A percentile compares a stretch with the other conserved stretches of the same genome.
phyloP scores from a whole-genome alignment of 2,797 vertebrate genomes.

The Echiichthys vipera region DNA sequence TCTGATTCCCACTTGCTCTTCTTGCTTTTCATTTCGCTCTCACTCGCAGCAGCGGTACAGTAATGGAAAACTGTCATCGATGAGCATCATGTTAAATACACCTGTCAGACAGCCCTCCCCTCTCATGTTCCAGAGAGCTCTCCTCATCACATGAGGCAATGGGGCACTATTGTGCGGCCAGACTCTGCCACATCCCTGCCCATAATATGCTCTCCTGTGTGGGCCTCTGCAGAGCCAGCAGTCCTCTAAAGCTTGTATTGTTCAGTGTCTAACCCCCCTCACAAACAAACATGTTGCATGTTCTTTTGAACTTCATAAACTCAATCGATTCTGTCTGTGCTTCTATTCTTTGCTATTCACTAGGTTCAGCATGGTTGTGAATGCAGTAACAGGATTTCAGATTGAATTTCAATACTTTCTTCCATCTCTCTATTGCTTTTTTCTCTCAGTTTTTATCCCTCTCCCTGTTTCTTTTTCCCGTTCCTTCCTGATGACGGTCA shows the following conservation, averaged over 20 bases:
- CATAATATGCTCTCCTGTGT: slow-evolving; percentile 60
- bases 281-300: slow-evolving; percentile 62
- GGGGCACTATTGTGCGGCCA: slow-evolving; percentile 67
- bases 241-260: slow-evolving; percentile 70
- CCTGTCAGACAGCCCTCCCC: slow-evolving; percentile 30
- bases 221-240: slow-evolving; percentile 73
- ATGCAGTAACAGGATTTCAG: slow-evolving; percentile 2
- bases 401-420: slow-evolving; percentile 32
- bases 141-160: slow-evolving; percentile 59
- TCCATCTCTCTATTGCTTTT: slow-evolving; percentile 14
- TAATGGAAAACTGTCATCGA: slow-evolving; percentile 48
- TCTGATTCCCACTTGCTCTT: slow-evolving; percentile 28
- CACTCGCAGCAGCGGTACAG: neutral
- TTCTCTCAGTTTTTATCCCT: slow-evolving; percentile 8
- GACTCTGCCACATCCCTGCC: slow-evolving; percentile 53
- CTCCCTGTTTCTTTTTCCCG: slow-evolving; percentile 3
- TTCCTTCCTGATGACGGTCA: slow-evolving; percentile 56
- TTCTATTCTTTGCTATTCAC: slow-evolving; percentile 17
- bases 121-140: slow-evolving; percentile 72
- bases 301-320: slow-evolving; percentile 62
- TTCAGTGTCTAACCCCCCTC: slow-evolving; percentile 26
- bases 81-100: slow-evolving; percentile 44
- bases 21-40: slow-evolving; percentile 17
- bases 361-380: neutral
- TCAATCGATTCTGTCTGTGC: slow-evolving; percentile 18